Percentiles rank a stretch among this genome's conserved stretches.
phyloP scores from a whole-genome alignment of 2,888 invertebrate species.

The Nemotelus pantherinus region DNA sequence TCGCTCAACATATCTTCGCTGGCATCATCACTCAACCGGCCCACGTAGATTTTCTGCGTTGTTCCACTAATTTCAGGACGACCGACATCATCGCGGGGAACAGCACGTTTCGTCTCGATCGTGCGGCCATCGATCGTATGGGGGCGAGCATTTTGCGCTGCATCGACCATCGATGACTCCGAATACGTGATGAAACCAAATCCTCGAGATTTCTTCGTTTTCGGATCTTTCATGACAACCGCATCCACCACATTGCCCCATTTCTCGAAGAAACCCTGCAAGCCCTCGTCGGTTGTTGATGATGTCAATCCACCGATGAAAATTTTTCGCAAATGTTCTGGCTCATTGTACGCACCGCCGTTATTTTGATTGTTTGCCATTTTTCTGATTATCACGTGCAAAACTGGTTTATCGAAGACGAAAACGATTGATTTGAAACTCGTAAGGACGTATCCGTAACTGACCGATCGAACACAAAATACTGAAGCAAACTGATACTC shows the following conservation, averaged over 20 bases:
- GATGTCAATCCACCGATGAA: constrained; percentile 94
- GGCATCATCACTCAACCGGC: constrained; percentile 86
- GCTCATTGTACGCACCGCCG: constrained; percentile 44
- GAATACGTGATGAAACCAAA: constrained; percentile 96
- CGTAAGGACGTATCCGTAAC: too few species aligned
- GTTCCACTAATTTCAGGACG: constrained; percentile 88
- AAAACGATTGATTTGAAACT: too few species aligned
- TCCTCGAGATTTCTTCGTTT: constrained; percentile 88
- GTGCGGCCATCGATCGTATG: constrained; percentile 88
- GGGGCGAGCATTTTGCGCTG: constrained; percentile 83
- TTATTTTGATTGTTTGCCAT: background rate
- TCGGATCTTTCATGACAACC: constrained; percentile 92
- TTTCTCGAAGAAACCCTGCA: constrained; percentile 89
- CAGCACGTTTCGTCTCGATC: constrained; percentile 93
- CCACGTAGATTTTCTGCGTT: constrained; percentile 89
- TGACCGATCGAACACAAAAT: too few species aligned
- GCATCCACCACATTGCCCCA: constrained; percentile 94
- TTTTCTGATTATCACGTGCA: background rate
- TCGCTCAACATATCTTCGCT: constrained; percentile 84
- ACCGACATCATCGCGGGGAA: constrained; percentile 85
- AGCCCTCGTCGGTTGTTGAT: constrained; percentile 84
- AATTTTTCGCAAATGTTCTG: constrained; percentile 81
- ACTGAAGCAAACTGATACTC: too few species aligned
- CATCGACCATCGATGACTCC: constrained; percentile 88
- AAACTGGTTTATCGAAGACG: too few species aligned